A percentile compares a stretch with the other conserved stretches of the same genome.
These are phyloP conservation scores for Arctocebus calabarensis DNA, from an alignment of 2,797 vertebrate genomes.

Conservation along the genomic window DNA sequence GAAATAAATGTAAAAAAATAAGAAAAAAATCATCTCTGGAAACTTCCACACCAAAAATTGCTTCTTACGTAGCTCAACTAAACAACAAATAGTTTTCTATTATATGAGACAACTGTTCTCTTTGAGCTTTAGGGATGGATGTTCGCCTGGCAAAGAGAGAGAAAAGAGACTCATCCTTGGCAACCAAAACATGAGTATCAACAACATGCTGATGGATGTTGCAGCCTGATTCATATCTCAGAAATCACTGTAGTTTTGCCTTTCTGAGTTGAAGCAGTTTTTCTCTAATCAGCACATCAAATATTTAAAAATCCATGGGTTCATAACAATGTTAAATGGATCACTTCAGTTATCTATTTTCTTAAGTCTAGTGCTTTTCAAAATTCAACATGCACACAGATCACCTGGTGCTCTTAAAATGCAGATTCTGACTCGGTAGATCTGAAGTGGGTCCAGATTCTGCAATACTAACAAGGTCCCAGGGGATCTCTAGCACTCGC, in stretches of 20 bases:
- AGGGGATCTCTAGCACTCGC: neutral
- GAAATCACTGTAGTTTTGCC: neutral
- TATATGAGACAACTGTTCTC: constrained; percentile 4
- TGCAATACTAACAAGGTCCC: neutral
- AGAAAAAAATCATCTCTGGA: neutral
- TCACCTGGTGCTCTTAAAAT: neutral
- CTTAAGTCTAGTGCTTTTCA: neutral
- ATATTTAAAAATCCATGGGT: neutral
- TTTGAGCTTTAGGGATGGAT: neutral
- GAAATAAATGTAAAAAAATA: neutral
- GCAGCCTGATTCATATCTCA: neutral
- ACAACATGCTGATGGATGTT: neutral
- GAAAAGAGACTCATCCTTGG: neutral
- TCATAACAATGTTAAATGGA: neutral
- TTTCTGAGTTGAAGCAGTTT: neutral
- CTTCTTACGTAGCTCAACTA: neutral
- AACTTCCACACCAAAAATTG: neutral
- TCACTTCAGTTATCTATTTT: constrained; percentile 12
- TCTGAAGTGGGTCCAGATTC: neutral
- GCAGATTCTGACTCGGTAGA: neutral
- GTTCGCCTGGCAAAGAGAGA: neutral
- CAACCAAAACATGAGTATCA: neutral
- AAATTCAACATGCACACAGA: neutral
- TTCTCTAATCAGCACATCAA: constrained; percentile 6
- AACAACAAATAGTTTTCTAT: neutral